Conservation (phyloP, 2,797 vertebrate species). For the Onychomys arenicola region DNA sequence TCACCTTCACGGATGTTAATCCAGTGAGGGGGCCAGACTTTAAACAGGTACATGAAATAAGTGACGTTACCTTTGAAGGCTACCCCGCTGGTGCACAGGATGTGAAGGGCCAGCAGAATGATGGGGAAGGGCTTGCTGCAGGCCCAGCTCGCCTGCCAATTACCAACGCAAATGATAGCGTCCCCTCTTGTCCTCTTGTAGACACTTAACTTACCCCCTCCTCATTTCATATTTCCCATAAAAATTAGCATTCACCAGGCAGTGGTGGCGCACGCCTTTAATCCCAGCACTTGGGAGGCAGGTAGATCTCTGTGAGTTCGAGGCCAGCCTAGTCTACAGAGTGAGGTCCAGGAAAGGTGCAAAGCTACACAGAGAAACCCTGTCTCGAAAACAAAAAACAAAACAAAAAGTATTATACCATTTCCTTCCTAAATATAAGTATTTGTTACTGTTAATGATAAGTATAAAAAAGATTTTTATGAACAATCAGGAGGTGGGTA, state of each 20-base stretch:
- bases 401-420: background rate
- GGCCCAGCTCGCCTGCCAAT: background rate
- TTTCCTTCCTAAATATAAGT: conserved; percentile 33
- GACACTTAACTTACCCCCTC: background rate
- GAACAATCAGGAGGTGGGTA: background rate
- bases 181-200: background rate
- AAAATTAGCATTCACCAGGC: too few relatives aligned
- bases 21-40: background rate
- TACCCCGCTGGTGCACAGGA: background rate
- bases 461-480: conserved; percentile 1
- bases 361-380: too few relatives aligned
- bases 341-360: too few relatives aligned
- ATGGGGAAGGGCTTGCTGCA: background rate
- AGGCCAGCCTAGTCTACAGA: too few relatives aligned
- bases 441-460: conserved; percentile 21
- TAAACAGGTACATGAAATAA: background rate
- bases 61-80: background rate
- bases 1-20: background rate
- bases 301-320: too few relatives aligned
- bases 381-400: too few relatives aligned
- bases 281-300: too few relatives aligned
- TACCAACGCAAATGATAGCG: background rate
- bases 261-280: too few relatives aligned
- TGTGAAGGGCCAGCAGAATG: background rate
- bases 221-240: background rate